These are phyloP conservation scores for Cephus cinctus DNA, from an alignment of 1,140 invertebrate species.

Conservation along the genomic window DNA sequence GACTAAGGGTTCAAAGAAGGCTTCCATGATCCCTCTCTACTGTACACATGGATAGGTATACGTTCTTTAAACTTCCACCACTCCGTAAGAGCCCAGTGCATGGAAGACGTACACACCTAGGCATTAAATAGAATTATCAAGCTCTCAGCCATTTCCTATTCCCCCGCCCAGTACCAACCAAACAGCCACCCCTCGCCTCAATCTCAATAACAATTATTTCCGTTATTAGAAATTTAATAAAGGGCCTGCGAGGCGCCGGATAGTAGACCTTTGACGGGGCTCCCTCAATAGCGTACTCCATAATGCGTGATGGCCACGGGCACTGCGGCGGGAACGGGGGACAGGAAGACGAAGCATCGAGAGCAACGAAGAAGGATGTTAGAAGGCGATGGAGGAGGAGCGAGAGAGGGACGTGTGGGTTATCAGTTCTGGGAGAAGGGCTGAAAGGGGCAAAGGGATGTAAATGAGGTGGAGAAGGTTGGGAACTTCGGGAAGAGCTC, in stretches of 20 bases:
- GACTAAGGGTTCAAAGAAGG: too few relatives aligned
- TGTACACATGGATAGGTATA: too few relatives aligned
- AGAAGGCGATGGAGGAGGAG: neutral
- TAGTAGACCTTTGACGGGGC: constrained; percentile 20
- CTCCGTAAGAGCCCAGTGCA: too few relatives aligned
- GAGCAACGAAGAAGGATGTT: too few relatives aligned
- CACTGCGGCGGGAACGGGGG: neutral
- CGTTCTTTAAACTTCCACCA: too few relatives aligned
- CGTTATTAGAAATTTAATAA: constrained; percentile 50
- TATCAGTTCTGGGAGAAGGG: neutral
- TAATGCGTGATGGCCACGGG: constrained; percentile 13
- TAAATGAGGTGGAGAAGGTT: constrained; percentile 30
- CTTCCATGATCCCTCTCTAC: too few relatives aligned
- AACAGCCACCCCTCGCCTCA: constrained; percentile 12
- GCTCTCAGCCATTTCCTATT: neutral
- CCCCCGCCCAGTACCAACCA: neutral
- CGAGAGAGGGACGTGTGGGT: neutral
- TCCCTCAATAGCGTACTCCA: constrained; percentile 12
- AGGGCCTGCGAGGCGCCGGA: constrained; percentile 18
- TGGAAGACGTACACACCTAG: too few relatives aligned
- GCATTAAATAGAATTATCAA: neutral
- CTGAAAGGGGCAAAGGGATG: constrained; percentile 25
- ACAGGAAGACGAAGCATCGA: neutral
- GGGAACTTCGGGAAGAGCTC: constrained; percentile 13
- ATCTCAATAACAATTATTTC: constrained; percentile 49